phyloP scores from a whole-genome alignment of 2,888 invertebrate genomes.

The Acleris holmiana region DNA sequence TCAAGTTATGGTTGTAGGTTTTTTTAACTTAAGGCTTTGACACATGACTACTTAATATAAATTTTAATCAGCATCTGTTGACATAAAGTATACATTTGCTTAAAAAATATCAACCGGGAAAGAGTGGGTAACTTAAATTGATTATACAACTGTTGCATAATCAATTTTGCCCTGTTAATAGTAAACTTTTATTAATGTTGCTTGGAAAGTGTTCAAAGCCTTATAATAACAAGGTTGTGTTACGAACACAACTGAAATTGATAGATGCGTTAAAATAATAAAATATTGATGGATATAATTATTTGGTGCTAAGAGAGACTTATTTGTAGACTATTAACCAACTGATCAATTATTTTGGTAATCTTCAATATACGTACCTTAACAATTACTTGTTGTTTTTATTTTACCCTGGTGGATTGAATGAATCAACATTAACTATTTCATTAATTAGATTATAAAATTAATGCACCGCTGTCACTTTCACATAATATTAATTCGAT shows the following conservation, averaged over 20 bases:
- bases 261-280: conserved; percentile 1
- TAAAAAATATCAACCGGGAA: no score
- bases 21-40: conserved; percentile 3
- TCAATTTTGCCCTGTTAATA: no score
- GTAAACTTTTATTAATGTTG: no score
- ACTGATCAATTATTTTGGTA: conserved; percentile 61
- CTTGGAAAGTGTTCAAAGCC: background rate
- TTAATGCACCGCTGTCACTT: no score
- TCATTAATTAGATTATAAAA: no score
- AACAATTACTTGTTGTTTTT: conserved; percentile 53
- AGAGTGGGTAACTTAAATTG: no score
- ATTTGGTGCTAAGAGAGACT: conserved; percentile 66
- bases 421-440: no score
- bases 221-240: conserved; percentile 8
- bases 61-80: no score
- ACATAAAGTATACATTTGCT: no score
- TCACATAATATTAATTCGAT: no score
- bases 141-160: no score
- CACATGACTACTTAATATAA: background rate
- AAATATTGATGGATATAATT: conserved; percentile 39
- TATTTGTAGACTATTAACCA: conserved; percentile 61
- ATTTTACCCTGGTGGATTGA: background rate
- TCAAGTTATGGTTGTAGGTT: conserved; percentile 61
- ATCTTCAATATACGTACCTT: conserved; percentile 68
- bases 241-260: conserved; percentile 20